phyloP scores from a whole-genome alignment of 1,140 invertebrate genomes.

The Holotrichia oblita region DNA sequence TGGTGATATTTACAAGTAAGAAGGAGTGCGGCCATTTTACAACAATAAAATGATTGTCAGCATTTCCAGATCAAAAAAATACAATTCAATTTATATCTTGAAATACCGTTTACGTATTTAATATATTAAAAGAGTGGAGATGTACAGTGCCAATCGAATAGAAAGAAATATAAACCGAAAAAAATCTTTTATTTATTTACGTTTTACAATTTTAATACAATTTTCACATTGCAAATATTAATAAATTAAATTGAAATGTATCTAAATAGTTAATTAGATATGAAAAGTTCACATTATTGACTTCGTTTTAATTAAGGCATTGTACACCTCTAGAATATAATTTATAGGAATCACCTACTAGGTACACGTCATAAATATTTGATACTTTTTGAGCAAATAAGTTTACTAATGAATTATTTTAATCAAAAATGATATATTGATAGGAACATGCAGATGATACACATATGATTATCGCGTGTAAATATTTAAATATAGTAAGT shows the following conservation, averaged over 20 bases:
- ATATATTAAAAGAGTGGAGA: background rate
- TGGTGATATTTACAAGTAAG: background rate
- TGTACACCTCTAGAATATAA: too few species aligned
- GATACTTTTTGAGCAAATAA: constrained; percentile 7
- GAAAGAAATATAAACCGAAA: too few species aligned
- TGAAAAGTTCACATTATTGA: too few species aligned
- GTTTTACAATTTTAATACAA: too few species aligned
- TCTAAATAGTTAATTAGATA: too few species aligned
- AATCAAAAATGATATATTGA: background rate
- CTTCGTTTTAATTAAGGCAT: too few species aligned
- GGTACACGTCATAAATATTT: background rate
- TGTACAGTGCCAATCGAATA: too few species aligned
- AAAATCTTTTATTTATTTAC: too few species aligned
- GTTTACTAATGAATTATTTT: background rate
- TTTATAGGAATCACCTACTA: background rate
- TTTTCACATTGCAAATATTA: too few species aligned
- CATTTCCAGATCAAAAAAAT: constrained; percentile 25
- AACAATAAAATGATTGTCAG: constrained; percentile 27
- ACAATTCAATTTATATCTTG: background rate
- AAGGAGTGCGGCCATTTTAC: background rate
- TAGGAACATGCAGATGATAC: background rate
- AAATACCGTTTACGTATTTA: constrained; percentile 15
- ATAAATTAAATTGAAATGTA: too few species aligned
- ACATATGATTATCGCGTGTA: background rate
- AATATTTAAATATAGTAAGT: background rate